phyloP scores from a whole-genome alignment of 2,797 vertebrate genomes.

The Manis crassicaudata region DNA sequence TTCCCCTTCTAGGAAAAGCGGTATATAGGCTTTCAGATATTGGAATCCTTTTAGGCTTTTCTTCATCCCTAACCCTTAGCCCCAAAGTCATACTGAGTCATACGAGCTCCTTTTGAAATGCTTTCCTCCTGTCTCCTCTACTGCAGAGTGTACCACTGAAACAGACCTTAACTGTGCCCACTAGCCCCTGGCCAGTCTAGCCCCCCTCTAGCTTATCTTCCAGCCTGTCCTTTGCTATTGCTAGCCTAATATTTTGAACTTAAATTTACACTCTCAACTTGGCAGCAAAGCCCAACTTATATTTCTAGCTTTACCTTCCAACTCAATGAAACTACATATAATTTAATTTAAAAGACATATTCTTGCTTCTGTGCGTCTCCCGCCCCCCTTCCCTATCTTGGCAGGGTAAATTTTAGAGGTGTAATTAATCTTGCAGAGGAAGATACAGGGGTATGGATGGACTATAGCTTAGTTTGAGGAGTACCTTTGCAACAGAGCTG shows the following conservation, averaged over 20 bases:
- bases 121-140: neutral
- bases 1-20: neutral
- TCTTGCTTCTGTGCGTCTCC: neutral
- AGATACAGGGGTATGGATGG: neutral
- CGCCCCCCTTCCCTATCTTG: neutral
- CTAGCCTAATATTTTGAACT: neutral
- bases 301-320: conserved; percentile 21
- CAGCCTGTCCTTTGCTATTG: neutral
- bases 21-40: neutral
- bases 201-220: neutral
- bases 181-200: neutral
- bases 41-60: neutral
- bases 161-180: neutral
- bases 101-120: neutral
- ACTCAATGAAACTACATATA: neutral
- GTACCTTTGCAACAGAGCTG: neutral
- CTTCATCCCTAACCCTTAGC: neutral
- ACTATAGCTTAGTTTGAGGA: neutral
- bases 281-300: neutral
- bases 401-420: neutral
- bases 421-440: neutral
- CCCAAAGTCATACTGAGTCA: neutral
- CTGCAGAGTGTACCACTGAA: neutral
- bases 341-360: neutral
- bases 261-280: neutral